Base-by-base conservation (phyloP, 2,113 vertebrate species). In the Spheniscus mendiculus region DNA sequence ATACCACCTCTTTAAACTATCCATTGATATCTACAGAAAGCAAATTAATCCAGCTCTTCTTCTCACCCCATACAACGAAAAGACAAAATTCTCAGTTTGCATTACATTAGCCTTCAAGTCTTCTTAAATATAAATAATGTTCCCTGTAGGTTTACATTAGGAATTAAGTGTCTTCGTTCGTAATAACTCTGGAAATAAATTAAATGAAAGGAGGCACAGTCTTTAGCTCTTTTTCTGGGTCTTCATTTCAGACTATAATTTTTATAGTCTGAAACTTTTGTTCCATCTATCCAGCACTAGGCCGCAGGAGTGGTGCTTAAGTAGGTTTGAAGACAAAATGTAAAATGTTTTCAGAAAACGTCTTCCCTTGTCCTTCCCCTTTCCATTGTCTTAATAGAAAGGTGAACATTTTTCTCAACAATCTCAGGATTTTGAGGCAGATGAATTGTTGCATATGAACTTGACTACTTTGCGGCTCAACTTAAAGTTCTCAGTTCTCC, bases 71-170 rank as follows among this genome's bases (percentile, higher is more conserved):
- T 58, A 63, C 61, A n/a, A 71, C 0, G 5, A 29, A 73, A 81
- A 71, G 61, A 55, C 26, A 90, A 91, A 89, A 90, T 52, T 61
- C 36, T 12, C 56, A 23, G 80, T 77, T 85, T 82, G 59, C 49
- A 25, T 71, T 84, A 65, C 36, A 18, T 79, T 77, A 83, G 79
- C 17, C 74, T 90, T 84, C 34, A 16, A 38, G 53, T 79, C 72
- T 76, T 76, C 63, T 84, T 59, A 70, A 73, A 92, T 63, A 76
- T 76, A 88, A 95, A 93, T 72, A 71, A 78, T 22, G 22, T 82
- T 76, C 38, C 36, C 25, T 63, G 70, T 19, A 91, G 50, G 53
- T 91, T 90, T 90, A 56, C 61, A 38, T 65, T 67, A 66, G 26
- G 42, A 50, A 84, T 93, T 87, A 89, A 95, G n/a, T 49, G 53